phyloP scores from a whole-genome alignment of 2,888 invertebrate genomes.

The Chymomyza procnemis region DNA sequence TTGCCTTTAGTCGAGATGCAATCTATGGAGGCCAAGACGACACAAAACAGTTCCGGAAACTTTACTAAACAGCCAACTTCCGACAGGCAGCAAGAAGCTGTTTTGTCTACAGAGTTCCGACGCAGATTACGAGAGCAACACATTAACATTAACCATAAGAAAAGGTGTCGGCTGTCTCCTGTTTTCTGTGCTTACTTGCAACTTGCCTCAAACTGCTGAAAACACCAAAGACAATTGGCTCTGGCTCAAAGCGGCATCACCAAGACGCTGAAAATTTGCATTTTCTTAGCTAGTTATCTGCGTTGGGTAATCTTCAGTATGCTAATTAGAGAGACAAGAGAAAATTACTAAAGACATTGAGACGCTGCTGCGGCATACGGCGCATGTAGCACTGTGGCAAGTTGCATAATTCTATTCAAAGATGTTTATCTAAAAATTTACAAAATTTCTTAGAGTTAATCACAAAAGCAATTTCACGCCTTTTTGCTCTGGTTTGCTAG shows the following conservation, averaged over 20 bases:
- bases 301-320: constrained; percentile 6
- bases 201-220: background rate
- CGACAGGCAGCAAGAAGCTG: constrained; percentile 60
- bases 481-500: constrained; percentile 58
- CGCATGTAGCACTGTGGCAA: constrained; percentile 50
- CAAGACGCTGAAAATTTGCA: constrained; percentile 34
- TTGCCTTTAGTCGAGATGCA: constrained; percentile 23
- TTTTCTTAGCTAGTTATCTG: constrained; percentile 63
- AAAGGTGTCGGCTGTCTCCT: constrained; percentile 72
- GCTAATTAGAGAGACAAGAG: constrained; percentile 49
- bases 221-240: constrained; percentile 15
- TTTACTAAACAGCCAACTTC: constrained; percentile 27
- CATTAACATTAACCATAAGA: constrained; percentile 55
- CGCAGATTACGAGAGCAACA: constrained; percentile 42
- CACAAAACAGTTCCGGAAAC: constrained; percentile 25
- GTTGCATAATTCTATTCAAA: constrained; percentile 20
- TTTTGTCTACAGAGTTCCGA: constrained; percentile 37
- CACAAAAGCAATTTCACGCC: constrained; percentile 77
- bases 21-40: constrained; percentile 16
- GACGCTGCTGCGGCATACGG: constrained; percentile 49
- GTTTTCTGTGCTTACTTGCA: constrained; percentile 50
- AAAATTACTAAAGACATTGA: background rate
- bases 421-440: constrained; percentile 62
- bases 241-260: constrained; percentile 5
- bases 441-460: constrained; percentile 57